phyloP scores from a whole-genome alignment of 1,140 invertebrate species.

The Macrosteles quadrilineatus region DNA sequence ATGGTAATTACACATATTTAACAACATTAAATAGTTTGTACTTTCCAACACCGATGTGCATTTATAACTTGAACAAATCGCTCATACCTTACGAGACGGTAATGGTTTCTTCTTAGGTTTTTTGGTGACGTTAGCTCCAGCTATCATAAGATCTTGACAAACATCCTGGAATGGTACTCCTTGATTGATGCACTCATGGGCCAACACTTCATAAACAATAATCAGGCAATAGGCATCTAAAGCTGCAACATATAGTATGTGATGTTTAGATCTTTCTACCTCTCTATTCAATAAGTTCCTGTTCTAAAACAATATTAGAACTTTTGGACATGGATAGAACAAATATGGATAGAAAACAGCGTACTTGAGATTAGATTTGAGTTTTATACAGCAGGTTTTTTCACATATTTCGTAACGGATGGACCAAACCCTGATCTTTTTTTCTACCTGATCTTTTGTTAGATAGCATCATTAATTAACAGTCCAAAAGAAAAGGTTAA shows the following conservation, averaged over 20 bases:
- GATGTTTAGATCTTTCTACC: too few species aligned
- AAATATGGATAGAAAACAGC: not conserved
- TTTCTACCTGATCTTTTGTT: too few species aligned
- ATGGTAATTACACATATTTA: too few species aligned
- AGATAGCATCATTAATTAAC: too few species aligned
- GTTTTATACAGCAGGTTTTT: not conserved
- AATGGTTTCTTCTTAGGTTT: not conserved
- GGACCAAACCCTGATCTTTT: not conserved
- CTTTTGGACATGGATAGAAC: not conserved
- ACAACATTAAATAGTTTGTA: too few species aligned
- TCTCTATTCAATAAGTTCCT: too few species aligned
- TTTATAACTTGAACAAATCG: too few species aligned
- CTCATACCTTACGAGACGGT: too few species aligned
- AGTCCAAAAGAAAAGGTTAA: too few species aligned
- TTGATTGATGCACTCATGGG: conserved; percentile 52
- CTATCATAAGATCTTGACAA: conserved; percentile 52
- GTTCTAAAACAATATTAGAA: not conserved
- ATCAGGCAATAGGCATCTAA: not conserved
- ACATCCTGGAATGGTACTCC: conserved; percentile 61
- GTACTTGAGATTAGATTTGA: not conserved
- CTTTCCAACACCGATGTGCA: too few species aligned
- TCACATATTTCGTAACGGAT: not conserved
- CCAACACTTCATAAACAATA: conserved; percentile 46
- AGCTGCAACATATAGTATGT: not conserved
- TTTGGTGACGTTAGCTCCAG: not conserved